phyloP scores from a whole-genome alignment of 2,888 invertebrate genomes.

The Oligia latruncula region DNA sequence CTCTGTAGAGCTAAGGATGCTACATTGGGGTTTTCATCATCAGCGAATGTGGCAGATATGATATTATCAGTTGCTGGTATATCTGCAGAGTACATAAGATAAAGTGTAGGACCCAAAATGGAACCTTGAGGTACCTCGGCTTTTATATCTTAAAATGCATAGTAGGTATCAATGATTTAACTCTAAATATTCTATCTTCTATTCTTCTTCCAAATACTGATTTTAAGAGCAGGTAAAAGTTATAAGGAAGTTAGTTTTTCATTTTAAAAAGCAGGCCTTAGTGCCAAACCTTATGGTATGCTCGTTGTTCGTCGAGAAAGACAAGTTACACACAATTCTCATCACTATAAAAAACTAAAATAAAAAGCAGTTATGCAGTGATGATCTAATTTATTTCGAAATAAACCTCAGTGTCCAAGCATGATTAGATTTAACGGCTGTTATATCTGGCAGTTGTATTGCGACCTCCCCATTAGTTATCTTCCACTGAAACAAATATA shows the following conservation, averaged over 20 bases:
- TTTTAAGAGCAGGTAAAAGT: background rate
- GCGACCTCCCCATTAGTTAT: constrained; percentile 73
- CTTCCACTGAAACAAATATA: constrained; percentile 85
- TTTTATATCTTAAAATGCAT: constrained; percentile 26
- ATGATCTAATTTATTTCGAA: constrained; percentile 56
- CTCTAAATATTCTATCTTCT: constrained; percentile 30
- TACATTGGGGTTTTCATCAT: background rate
- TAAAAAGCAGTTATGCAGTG: background rate
- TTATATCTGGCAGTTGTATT: constrained; percentile 83
- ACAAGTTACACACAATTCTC: background rate
- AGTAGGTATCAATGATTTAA: constrained; percentile 14
- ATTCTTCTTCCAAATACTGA: background rate
- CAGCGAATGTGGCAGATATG: constrained; percentile 1
- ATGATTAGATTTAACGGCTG: constrained; percentile 78
- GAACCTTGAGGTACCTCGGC: constrained; percentile 55
- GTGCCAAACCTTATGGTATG: background rate
- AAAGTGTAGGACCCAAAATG: constrained; percentile 45
- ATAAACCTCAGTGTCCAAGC: constrained; percentile 86
- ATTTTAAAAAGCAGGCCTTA: constrained; percentile 21
- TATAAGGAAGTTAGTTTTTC: constrained; percentile 34
- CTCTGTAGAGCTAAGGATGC: background rate
- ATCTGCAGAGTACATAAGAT: constrained; percentile 44
- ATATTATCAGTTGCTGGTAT: constrained; percentile 22
- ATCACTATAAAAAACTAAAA: background rate
- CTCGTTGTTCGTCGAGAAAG: background rate